phyloP scores from a whole-genome alignment of 2,797 vertebrate genomes.

The Falco naumanni region DNA sequence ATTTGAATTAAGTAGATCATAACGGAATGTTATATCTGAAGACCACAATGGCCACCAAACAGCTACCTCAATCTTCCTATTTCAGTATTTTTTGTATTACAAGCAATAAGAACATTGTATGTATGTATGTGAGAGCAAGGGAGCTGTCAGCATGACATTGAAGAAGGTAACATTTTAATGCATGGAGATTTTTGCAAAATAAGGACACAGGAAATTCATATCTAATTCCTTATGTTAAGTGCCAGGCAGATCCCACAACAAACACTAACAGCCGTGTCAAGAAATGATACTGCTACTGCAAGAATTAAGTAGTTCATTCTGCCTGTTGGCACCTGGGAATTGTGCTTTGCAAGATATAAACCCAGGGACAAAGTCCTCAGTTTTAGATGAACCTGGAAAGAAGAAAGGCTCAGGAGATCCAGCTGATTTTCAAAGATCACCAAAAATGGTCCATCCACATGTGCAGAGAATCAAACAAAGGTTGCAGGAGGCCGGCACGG shows the following conservation, averaged over 20 bases:
- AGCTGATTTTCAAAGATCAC: background rate
- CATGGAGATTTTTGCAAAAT: background rate
- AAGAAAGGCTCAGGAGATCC: background rate
- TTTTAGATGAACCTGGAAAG: background rate
- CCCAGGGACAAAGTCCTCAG: background rate
- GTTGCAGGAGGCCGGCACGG: background rate
- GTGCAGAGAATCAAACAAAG: background rate
- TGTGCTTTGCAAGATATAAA: background rate
- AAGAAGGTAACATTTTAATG: background rate
- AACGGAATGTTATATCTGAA: slow-evolving; percentile 12
- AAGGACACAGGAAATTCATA: background rate
- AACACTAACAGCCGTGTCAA: background rate
- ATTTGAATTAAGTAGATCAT: slow-evolving; percentile 17
- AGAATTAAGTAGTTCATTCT: background rate
- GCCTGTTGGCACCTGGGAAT: background rate
- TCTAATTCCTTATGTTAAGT: background rate
- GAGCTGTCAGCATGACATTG: background rate
- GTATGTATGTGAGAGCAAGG: background rate
- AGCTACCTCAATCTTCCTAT: background rate
- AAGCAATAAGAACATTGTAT: background rate
- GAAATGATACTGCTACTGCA: background rate
- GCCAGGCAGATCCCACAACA: background rate
- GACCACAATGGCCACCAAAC: background rate
- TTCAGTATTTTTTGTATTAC: background rate
- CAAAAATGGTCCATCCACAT: background rate